A percentile compares a stretch with the other conserved stretches of the same genome.
phyloP scores from a whole-genome alignment of 2,113 vertebrate genomes.

The Puntigrus tetrazona region DNA sequence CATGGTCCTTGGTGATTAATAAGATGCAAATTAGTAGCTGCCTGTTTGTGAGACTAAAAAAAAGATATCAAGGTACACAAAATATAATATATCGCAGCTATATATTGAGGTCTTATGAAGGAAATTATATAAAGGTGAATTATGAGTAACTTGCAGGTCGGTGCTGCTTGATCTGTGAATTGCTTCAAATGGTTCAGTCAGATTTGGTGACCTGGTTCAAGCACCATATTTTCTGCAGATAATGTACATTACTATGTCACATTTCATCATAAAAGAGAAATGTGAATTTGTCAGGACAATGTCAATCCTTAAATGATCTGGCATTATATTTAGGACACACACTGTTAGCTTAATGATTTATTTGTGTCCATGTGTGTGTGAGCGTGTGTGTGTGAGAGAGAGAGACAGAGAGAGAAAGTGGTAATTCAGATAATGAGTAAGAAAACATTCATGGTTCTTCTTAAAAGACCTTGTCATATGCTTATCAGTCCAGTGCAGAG shows the following conservation, averaged over 20 bases:
- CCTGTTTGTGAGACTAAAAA: background rate
- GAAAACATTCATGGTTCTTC: constrained; percentile 20
- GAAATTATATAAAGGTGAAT: background rate
- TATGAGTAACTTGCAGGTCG: background rate
- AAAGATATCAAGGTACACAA: background rate
- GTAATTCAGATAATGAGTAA: constrained; percentile 34
- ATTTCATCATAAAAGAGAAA: background rate
- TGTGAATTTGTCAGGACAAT: background rate
- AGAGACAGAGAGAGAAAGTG: background rate
- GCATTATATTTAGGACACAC: background rate
- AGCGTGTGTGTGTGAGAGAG: background rate
- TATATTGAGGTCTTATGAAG: background rate
- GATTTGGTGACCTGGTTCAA: background rate
- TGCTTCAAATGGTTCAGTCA: too few relatives aligned
- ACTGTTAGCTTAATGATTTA: constrained; percentile 28
- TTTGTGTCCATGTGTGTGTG: constrained; percentile 1
- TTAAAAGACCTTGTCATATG: constrained; percentile 40
- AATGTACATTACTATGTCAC: background rate
- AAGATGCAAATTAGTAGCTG: background rate
- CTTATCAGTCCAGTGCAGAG: constrained; percentile 49
- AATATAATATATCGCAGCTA: background rate
- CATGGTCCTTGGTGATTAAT: background rate
- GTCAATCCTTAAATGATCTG: background rate
- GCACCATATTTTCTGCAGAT: background rate
- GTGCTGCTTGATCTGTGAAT: too few relatives aligned